Base-by-base conservation (phyloP, 2,888 invertebrate genomes). In the Physocephala rufipes region DNA sequence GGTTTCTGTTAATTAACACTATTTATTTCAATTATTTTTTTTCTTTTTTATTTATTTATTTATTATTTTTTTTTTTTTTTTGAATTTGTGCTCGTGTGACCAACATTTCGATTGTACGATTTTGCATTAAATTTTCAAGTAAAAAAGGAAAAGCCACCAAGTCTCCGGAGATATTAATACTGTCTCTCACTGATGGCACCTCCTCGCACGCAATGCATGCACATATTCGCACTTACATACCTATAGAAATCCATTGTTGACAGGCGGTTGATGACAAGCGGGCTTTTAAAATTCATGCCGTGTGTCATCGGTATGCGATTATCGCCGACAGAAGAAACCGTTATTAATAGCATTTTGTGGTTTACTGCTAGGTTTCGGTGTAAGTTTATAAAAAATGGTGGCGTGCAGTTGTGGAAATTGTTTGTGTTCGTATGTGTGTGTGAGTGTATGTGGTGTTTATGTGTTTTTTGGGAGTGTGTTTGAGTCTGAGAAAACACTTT, bases 291-390 rank as follows among this genome's bases (percentile, higher is more conserved):
- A 49, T 30, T 68, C 61, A 61, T 49, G 61, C 59, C 67, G 47
- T 59, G 30, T n/a, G n/a, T n/a, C n/a, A n/a, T 55, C 43, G 59
- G 36, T 36, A 36, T 9, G 36, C 36, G 36, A 9, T 36, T 9
- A 36, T 55, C 43, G 59, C 16, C n/a, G 24, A 45, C 58, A 67
- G 55, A n/a, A n/a, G n/a, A 58, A 68, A 61, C 49, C 49, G 19
- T 61, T 68, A 24, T 45, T 67, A 68, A 61, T 61, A 30, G 26
- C 51, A 68, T 36, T 68, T 62, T 68, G 61, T 51, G 68, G 61
- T 68, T 49, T 36, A 21, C 49, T 26, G n/a, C n/a, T 64, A n/a
- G 15, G 26, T 63, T 63, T 21, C 16, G 24, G 24, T 59, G 26
- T 59, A n/a, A 28, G 59, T 53, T 53, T 53, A 24, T 13, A 5